A percentile compares a stretch with the other conserved stretches of the same genome.
Conservation (phyloP, 2,797 vertebrate species). For the Dromococcyx pavoninus region DNA sequence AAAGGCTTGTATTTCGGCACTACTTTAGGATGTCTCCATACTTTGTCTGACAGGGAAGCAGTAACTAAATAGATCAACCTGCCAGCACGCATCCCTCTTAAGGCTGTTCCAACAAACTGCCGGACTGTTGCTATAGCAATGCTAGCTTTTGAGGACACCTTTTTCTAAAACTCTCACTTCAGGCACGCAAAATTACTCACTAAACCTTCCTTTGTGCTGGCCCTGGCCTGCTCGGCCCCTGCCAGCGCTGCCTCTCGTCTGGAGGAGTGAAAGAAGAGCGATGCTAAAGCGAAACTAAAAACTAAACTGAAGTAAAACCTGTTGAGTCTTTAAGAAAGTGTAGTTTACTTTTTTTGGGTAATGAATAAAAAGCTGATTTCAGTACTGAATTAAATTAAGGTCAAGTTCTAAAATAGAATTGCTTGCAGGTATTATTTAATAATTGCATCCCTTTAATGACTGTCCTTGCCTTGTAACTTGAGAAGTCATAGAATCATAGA, state of each 20-base stretch:
- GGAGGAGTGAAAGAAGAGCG: rapidly evolving
- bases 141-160: not conserved
- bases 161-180: not conserved
- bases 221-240: not conserved
- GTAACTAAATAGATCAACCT: not conserved
- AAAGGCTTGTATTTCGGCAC: not conserved
- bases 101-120: not conserved
- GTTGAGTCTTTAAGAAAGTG: not conserved
- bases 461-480: not conserved
- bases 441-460: not conserved
- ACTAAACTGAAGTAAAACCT: not conserved
- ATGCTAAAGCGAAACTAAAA: no score
- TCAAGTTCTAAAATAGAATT: not conserved
- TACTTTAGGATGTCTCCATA: not conserved
- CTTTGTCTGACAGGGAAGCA: not conserved
- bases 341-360: not conserved
- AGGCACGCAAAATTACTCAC: not conserved
- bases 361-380: not conserved
- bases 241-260: not conserved
- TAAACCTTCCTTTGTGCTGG: not conserved
- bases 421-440: not conserved
- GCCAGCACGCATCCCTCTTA: not conserved
- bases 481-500: not conserved
- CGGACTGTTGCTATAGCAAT: not conserved
- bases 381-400: not conserved